These are phyloP conservation scores for Sphaeramia orbicularis DNA, from an alignment of 2,797 vertebrate species.

Conservation along the genomic window DNA sequence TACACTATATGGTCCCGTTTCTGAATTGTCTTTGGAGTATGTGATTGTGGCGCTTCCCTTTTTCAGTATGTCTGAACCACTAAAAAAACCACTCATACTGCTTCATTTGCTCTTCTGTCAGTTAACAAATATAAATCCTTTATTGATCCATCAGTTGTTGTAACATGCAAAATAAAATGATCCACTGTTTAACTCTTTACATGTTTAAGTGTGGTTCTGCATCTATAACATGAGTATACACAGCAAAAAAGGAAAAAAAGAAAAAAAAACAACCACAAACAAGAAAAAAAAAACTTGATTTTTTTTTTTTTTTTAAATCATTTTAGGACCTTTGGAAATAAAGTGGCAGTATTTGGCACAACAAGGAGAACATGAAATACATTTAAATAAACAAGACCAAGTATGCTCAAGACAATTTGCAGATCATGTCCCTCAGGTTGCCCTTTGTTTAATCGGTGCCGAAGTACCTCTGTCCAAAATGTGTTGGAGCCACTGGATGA, in stretches of 20 bases:
- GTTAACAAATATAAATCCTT: conserved; percentile 80
- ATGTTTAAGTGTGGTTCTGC: conserved; percentile 27
- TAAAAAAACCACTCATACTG: conserved; percentile 20
- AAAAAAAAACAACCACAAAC: conserved; percentile 55
- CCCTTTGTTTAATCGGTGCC: conserved; percentile 89
- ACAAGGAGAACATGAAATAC: conserved; percentile 58
- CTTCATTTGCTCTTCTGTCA: conserved; percentile 55
- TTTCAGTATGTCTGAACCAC: conserved; percentile 28
- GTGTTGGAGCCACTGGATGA: conserved; percentile 95
- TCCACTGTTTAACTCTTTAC: conserved; percentile 51
- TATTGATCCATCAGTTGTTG: conserved; percentile 68
- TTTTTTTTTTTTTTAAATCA: background rate
- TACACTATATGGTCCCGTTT: conserved; percentile 38
- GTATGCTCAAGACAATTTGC: conserved; percentile 33
- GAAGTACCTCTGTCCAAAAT: conserved; percentile 98
- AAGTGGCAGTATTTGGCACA: conserved; percentile 65
- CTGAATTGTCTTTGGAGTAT: conserved; percentile 49
- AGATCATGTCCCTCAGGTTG: conserved; percentile 58
- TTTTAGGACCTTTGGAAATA: conserved; percentile 46
- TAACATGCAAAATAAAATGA: conserved; percentile 79
- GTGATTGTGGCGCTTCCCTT: conserved; percentile 49
- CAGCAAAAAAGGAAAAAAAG: conserved; percentile 36
- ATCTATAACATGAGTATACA: conserved; percentile 32
- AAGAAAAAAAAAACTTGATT: background rate
- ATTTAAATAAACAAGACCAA: conserved; percentile 58